Evolutionary conservation across 1,140 invertebrate species (phyloP), one percentile per base, ranked within the genome.

Genomic region (Drosophila tsacasi): DNA sequence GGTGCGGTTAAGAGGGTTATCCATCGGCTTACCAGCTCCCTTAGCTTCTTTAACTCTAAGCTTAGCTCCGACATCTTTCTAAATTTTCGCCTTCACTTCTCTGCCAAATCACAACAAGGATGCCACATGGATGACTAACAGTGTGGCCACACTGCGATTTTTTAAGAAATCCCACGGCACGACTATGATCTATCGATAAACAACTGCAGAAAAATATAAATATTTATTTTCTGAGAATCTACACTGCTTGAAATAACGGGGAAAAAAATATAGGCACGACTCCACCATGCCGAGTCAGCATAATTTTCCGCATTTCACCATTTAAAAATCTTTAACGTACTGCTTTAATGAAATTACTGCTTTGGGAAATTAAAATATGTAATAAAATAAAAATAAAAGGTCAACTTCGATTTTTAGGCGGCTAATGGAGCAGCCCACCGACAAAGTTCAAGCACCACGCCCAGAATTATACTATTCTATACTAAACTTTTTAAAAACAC

Each of bases 61-160:
- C 67, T 71, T 15, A 71, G 49, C 49, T 42, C 67, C 23, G 57
- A 61, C 67, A 71, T 71, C 12, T 35, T 71, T 55, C 39, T 12
- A 2, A 69, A 67, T 30, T 71, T 52, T 19, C n/a, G 37, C 9
- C 12, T 37, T 66, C n/a, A 49, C 30, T 19, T 32, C 40, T 42
- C 15, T 17, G 40, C 40, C 49, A 23, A 69, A 66, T 66, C 32
- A 69, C 63, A 69, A 66, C 44, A 52, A 71, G 39, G 64, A 37
- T 71, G 67, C 67, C 67, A 71, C 67, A 37, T 68, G 65, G 65
- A 68, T 69, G 66, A 13, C 37, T 21, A 4, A 19, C 27, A 54
- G 44, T 68, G 35, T 47, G 58, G 39, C 13, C 21, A 32, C 19
- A 27, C 13, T 52, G 1, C 19, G 55, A 17, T 39, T 13, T 57